A percentile compares a stretch with the other conserved stretches of the same genome.
Conservation (phyloP, 2,888 invertebrate species). For the Cephus nigrinus region DNA sequence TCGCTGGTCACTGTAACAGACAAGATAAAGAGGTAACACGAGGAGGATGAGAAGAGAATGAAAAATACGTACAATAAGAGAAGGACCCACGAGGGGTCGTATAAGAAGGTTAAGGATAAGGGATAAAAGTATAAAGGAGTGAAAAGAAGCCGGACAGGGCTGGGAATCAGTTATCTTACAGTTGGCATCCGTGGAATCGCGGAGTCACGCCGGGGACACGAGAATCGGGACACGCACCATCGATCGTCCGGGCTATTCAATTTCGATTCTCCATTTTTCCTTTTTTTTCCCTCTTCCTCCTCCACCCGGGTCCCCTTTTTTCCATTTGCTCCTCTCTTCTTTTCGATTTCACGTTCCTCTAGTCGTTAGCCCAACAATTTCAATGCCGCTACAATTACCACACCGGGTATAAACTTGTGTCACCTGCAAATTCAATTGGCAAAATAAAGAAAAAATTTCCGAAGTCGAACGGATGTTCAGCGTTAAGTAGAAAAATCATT, state of each 20-base stretch:
- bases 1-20: neutral
- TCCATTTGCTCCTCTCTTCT: neutral
- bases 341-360: neutral
- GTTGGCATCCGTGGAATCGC: conserved; percentile 19
- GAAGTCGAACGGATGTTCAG: no score
- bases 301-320: neutral
- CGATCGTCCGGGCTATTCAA: conserved; percentile 7
- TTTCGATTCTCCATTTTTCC: conserved; percentile 8
- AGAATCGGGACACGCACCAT: conserved; percentile 10
- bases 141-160: neutral
- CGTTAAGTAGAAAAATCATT: no score
- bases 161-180: conserved; percentile 2
- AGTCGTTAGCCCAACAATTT: neutral
- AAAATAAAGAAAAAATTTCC: neutral
- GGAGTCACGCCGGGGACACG: conserved; percentile 21
- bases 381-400: neutral
- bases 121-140: conserved; percentile 1
- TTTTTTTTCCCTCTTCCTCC: neutral
- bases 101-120: neutral
- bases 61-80: neutral
- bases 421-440: neutral
- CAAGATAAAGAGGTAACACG: neutral
- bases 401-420: neutral
- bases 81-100: neutral
- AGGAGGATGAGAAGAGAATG: neutral